phyloP scores from a whole-genome alignment of 2,888 invertebrate genomes.

The Drosophila quinaria region DNA sequence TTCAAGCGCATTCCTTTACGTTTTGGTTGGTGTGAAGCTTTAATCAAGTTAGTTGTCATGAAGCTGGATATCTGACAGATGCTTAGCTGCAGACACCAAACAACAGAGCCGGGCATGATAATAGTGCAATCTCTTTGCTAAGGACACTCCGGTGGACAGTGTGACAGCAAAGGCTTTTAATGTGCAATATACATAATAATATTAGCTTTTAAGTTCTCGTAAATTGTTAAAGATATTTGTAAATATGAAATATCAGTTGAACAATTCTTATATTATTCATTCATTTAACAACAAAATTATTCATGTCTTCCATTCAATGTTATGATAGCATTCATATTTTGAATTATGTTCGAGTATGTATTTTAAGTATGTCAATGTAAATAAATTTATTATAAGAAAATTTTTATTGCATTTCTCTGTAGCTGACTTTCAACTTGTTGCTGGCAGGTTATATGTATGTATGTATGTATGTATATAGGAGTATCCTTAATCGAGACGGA shows the following conservation, averaged over 20 bases:
- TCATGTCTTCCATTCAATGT: conserved; percentile 18
- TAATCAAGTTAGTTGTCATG: conserved; percentile 38
- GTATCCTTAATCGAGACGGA: no score
- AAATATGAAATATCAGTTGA: not conserved
- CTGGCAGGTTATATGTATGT: no score
- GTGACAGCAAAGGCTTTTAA: conserved; percentile 6
- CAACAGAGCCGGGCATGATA: conserved; percentile 68
- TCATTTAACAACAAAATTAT: conserved; percentile 17
- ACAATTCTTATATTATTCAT: not conserved
- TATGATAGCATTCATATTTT: not conserved
- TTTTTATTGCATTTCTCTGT: not conserved
- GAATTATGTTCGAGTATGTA: conserved; percentile 3
- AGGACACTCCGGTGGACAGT: not conserved
- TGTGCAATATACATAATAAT: conserved; percentile 36
- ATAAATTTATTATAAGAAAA: conserved; percentile 13
- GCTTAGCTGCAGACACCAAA: conserved; percentile 9
- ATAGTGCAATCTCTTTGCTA: conserved; percentile 68
- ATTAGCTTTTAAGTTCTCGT: conserved; percentile 11
- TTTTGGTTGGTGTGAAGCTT: conserved; percentile 56
- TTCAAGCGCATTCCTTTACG: conserved; percentile 48
- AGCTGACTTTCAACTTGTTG: not conserved
- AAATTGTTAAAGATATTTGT: not conserved
- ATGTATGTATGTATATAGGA: no score
- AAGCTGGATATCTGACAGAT: not conserved
- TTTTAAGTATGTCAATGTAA: conserved; percentile 14